A percentile compares a stretch with the other conserved stretches of the same genome.
phyloP scores from a whole-genome alignment of 2,113 vertebrate genomes.

The Cryptomyrus ogoouensis region DNA sequence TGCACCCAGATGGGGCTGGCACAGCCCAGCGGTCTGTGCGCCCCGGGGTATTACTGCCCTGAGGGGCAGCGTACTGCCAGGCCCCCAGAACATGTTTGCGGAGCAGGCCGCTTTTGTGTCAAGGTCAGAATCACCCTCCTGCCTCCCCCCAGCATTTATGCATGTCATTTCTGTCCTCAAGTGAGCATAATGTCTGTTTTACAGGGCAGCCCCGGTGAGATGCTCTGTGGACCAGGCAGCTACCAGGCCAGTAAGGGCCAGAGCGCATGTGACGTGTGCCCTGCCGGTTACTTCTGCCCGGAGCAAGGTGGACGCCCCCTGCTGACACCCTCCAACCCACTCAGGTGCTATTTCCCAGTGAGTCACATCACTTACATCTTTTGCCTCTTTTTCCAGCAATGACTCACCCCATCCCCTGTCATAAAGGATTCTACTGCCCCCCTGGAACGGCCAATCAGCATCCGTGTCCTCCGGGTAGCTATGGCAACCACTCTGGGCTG shows the following conservation, averaged over 20 bases:
- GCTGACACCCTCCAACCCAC: not conserved
- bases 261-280: slow-evolving; percentile 66
- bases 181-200: slow-evolving; percentile 18
- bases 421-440: slow-evolving; percentile 63
- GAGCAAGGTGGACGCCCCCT: slow-evolving; percentile 48
- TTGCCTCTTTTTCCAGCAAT: slow-evolving; percentile 41
- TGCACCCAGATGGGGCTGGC: slow-evolving; percentile 48
- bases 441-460: slow-evolving; percentile 45
- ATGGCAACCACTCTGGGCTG: slow-evolving; percentile 57
- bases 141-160: not conserved
- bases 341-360: not conserved
- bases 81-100: slow-evolving; percentile 56
- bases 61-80: slow-evolving; percentile 54
- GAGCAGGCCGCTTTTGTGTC: slow-evolving; percentile 66
- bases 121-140: slow-evolving; percentile 45
- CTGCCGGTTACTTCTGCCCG: slow-evolving; percentile 70
- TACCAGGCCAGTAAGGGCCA: slow-evolving; percentile 68
- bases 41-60: slow-evolving; percentile 62
- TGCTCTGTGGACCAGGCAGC: slow-evolving; percentile 62
- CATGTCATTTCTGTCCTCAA: not conserved
- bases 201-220: slow-evolving; percentile 58
- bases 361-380: slow-evolving; percentile 21
- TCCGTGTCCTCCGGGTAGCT: slow-evolving; percentile 61
- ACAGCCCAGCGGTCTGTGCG: slow-evolving; percentile 56
- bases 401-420: slow-evolving; percentile 48